Evolutionary conservation across 2,797 vertebrate species (phyloP).

Genomic region (Manis crassicaudata): DNA sequence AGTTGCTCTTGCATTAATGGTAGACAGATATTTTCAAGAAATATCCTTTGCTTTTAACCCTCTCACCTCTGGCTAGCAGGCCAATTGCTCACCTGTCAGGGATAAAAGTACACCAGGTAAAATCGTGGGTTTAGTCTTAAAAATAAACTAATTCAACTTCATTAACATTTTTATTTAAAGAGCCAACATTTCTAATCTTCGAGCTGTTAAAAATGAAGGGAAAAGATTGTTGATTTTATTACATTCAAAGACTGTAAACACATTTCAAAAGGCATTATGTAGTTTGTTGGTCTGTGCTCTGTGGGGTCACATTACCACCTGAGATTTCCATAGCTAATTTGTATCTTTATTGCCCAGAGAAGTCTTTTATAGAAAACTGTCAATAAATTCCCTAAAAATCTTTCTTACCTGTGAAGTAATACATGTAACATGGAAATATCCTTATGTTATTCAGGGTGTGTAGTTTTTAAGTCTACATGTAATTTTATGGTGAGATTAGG

Average conservation of each 20-base stretch:
- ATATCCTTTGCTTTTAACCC: constrained; percentile 54
- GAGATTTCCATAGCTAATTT: constrained; percentile 70
- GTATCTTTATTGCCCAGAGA: constrained; percentile 71
- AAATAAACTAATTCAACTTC: not conserved
- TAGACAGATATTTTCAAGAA: constrained; percentile 54
- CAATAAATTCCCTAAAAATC: constrained; percentile 68
- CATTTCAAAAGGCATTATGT: constrained; percentile 52
- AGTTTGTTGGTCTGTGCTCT: not conserved
- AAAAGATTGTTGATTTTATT: constrained; percentile 68
- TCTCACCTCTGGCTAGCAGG: not conserved
- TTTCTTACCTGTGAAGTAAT: constrained; percentile 62
- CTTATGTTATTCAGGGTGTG: not conserved
- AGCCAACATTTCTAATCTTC: constrained; percentile 33
- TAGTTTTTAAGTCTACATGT: not conserved
- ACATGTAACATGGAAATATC: constrained; percentile 41
- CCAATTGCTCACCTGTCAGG: not conserved
- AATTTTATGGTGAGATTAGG: not conserved
- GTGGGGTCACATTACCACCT: constrained; percentile 53
- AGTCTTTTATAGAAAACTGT: constrained; percentile 75
- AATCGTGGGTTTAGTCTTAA: constrained; percentile 33
- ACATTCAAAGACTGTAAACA: constrained; percentile 71
- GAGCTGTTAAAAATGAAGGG: constrained; percentile 55
- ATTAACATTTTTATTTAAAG: constrained; percentile 59
- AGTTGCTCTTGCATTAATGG: constrained; percentile 15
- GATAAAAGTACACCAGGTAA: not conserved